Conservation (phyloP, 2,888 invertebrate species). For the Xylota segnis region DNA sequence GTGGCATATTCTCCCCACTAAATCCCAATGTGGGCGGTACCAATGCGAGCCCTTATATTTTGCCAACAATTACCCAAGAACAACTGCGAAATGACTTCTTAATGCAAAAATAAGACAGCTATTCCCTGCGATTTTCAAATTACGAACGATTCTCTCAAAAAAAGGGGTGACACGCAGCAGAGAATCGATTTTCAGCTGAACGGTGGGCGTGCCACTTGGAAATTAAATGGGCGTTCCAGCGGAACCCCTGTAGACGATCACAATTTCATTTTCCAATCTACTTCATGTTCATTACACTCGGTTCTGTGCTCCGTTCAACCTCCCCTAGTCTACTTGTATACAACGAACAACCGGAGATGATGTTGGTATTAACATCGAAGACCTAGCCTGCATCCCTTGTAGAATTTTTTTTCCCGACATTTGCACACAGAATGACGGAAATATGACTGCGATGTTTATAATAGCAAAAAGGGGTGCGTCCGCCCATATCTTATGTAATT, state of each 20-base stretch:
- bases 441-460: slow-evolving; percentile 71
- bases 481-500: slow-evolving; percentile 66
- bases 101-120: slow-evolving; percentile 57
- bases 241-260: slow-evolving; percentile 76
- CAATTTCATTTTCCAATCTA: slow-evolving; percentile 70
- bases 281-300: slow-evolving; percentile 21
- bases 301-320: not conserved
- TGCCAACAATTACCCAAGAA: slow-evolving; percentile 23
- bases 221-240: slow-evolving; percentile 73
- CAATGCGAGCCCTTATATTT: slow-evolving; percentile 2
- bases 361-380: slow-evolving; percentile 42
- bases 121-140: slow-evolving; percentile 45
- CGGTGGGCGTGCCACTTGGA: slow-evolving; percentile 67
- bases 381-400: slow-evolving; percentile 20
- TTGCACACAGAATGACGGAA: slow-evolving; percentile 63
- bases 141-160: slow-evolving; percentile 52
- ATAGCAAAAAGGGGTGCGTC: slow-evolving; percentile 53
- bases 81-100: slow-evolving; percentile 26
- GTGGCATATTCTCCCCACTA: slow-evolving; percentile 28
- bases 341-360: slow-evolving; percentile 64
- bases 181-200: slow-evolving; percentile 60
- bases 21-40: slow-evolving; percentile 38
- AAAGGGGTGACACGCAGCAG: slow-evolving; percentile 41
- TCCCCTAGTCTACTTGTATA: not conserved
- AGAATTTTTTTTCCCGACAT: slow-evolving; percentile 45